These are phyloP conservation scores for Melanostigma gelatinosum DNA, from an alignment of 2,113 vertebrate species.

Conservation along the genomic window DNA sequence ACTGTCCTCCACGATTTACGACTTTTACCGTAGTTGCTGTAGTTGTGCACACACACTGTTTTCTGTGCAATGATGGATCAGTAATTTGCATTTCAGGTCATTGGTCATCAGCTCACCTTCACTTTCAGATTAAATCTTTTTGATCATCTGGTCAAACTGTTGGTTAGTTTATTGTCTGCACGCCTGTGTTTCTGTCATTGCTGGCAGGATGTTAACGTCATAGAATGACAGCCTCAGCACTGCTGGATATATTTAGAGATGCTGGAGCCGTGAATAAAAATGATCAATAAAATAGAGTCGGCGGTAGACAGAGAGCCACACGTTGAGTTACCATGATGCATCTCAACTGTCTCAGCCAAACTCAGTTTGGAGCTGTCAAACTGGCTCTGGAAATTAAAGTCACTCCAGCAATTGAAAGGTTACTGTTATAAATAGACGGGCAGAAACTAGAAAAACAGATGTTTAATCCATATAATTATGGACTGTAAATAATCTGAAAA, in stretches of 20 bases:
- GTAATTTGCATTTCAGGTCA: not conserved
- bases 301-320: not conserved
- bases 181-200: not conserved
- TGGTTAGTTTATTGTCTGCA: not conserved
- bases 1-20: not conserved
- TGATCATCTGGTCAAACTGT: not conserved
- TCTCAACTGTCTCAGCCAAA: slow-evolving; percentile 33
- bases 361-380: slow-evolving; percentile 41
- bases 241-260: not conserved
- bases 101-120: not conserved
- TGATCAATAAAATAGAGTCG: not conserved
- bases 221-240: not conserved
- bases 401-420: slow-evolving; percentile 22
- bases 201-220: not conserved
- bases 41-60: not conserved
- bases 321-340: not conserved
- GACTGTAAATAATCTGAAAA: too few species aligned
- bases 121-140: not conserved
- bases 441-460: too few species aligned
- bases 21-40: not conserved
- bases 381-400: slow-evolving; percentile 24
- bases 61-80: not conserved
- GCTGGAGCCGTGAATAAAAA: slow-evolving; percentile 4
- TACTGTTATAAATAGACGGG: too few species aligned
- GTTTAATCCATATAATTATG: too few species aligned